A percentile compares a stretch with the other conserved stretches of the same genome.
Evolutionary conservation across 2,113 vertebrate species (phyloP).

Genomic region (Herpailurus yagouaroundi): DNA sequence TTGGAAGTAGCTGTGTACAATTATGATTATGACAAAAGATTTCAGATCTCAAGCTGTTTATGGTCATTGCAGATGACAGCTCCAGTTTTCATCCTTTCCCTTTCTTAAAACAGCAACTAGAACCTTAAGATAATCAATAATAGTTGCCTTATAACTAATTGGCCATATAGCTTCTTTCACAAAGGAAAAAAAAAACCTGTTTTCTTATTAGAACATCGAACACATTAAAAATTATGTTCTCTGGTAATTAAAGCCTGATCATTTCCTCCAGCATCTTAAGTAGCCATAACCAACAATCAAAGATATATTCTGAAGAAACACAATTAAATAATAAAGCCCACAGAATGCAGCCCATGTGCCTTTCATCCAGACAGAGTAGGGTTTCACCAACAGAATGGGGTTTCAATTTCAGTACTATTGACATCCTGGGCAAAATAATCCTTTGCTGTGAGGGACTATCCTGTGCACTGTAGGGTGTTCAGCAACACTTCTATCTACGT

Average conservation of each 20-base stretch:
- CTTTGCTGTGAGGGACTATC: not conserved
- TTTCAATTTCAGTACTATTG: not conserved
- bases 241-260: not conserved
- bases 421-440: not conserved
- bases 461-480: not conserved
- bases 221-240: constrained; percentile 23
- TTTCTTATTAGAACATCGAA: constrained; percentile 45
- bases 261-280: not conserved
- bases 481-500: not conserved
- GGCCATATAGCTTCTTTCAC: constrained; percentile 5
- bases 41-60: not conserved
- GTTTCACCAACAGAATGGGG: not conserved
- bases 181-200: not conserved
- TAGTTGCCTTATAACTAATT: not conserved
- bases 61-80: not conserved
- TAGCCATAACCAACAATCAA: not conserved
- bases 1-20: not conserved
- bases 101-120: not conserved
- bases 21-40: not conserved
- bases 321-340: not conserved
- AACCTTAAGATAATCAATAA: not conserved
- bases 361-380: not conserved
- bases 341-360: not conserved
- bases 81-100: not conserved
- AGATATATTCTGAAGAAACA: not conserved